Conservation (phyloP, 1,140 invertebrate genomes). For the Bombus balteatus region DNA sequence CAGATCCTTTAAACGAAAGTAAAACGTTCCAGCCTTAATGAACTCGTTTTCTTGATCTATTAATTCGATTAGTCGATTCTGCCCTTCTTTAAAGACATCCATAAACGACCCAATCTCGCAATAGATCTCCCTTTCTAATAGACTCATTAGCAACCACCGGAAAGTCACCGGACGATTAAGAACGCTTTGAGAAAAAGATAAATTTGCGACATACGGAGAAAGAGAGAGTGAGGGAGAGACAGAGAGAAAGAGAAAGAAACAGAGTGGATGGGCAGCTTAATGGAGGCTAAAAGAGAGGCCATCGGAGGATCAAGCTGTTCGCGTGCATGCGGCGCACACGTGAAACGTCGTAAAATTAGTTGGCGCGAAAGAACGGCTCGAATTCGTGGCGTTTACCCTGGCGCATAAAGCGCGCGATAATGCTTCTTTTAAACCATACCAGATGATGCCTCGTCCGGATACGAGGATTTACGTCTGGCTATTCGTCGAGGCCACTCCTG, state of each 20-base stretch:
- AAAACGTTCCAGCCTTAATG: not conserved
- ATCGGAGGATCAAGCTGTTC: constrained; percentile 2
- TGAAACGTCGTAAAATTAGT: constrained; percentile 42
- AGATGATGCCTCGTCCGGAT: constrained; percentile 20
- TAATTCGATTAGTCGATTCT: not conserved
- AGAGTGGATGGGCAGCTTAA: not conserved
- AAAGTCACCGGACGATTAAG: not conserved
- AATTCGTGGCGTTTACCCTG: constrained; percentile 27
- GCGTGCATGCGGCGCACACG: constrained; percentile 13
- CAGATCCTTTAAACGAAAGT: not conserved
- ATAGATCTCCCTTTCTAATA: not conserved
- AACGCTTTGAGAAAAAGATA: not conserved
- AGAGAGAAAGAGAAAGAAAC: not conserved
- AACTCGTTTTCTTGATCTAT: not conserved
- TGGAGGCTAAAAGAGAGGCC: not conserved
- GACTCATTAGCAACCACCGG: not conserved
- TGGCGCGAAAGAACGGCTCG: constrained; percentile 39
- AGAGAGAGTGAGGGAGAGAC: not conserved
- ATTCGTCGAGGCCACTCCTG: not conserved
- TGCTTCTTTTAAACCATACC: constrained; percentile 26
- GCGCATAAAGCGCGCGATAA: constrained; percentile 34
- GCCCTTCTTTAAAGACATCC: not conserved
- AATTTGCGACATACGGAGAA: no score
- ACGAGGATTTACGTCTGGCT: constrained; percentile 26
- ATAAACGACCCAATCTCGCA: no score